Evolutionary conservation across 2,113 vertebrate species (phyloP), one percentile per base, ranked within the genome.

Genomic region (Gobio gobio): DNA sequence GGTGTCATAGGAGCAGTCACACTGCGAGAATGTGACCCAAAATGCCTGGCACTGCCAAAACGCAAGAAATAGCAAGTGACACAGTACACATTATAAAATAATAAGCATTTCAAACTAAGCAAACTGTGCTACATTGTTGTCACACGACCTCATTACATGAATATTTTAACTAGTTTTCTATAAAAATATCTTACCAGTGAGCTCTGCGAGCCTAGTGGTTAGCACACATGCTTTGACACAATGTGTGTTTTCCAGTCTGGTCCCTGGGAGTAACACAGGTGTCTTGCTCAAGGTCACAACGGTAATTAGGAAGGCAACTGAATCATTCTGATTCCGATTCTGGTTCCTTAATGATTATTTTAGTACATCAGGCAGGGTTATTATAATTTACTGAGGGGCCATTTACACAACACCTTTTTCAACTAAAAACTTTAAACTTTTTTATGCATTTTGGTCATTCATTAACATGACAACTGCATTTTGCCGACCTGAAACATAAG

Each of bases 1-100:
- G 70, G 72, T 74, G 72, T 74, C n/a, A 0, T 47, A 47, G 22
- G 72, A 74, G 43, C 43, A 74, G 72, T 49, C 72, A 72, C 68
- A 72, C 36, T 72, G 68, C 2, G 6, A 63, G 59, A 63, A 63
- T 63, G 59, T 63, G 54, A 56, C 54, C 18, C 68, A 72, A 43
- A 72, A 72, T 6, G 2, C 4, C 9, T 4, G 68, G 40, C 36
- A 72, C 36, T 43, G 36, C 66, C 68, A 72, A 43, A 72, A 72
- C 4, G 40, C 36, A n/a, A n/a, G 36, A 43, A n/a, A 43, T 22
- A 43, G 68, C 68, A 43, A 43, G 68, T 72, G 68, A 43, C 40
- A 72, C 36, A 72, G 68, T 72, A 72, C 68, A 72, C 36, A 73
- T 74, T 74, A 74, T 47, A 43, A 74, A 74, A 74, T 74, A 74